Base-by-base conservation (phyloP, 2,888 invertebrate species). In the Nesidiocoris tenuis region DNA sequence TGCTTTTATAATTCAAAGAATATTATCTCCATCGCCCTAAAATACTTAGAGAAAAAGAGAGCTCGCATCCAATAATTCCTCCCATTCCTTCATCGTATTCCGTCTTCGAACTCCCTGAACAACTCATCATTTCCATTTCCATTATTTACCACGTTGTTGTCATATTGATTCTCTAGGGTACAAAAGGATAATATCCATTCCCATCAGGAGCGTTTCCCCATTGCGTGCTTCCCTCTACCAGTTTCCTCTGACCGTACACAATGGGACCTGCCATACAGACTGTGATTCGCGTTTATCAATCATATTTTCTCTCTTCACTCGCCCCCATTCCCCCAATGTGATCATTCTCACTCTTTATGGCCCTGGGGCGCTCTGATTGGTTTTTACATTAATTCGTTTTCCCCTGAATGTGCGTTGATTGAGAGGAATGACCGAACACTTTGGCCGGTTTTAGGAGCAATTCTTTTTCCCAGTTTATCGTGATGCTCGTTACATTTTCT, bases 371-470 rank as follows among this genome's bases (percentile, higher is more conserved):
- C 39, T 39, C 39, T 2, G 67, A 67, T 67, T 67, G 67, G 67
- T 56, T 67, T 67, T 67, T 56, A 67, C 55, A 67, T 67, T 56
- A 54, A 67, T 67, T 67, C n/a, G 65, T 25, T 39, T 39, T 39
- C 39, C 39, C 39, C 39, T 12, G 12, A 39, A 39, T 39, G 39
- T 39, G 39, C 39, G 39, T 7, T n/a, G 39, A 39, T 39, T 39
- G 39, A 39, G 39, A 39, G 39, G 39, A 39, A 39, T 39, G n/a
- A n/a, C n/a, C n/a, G n/a, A n/a, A n/a, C n/a, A n/a, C n/a, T n/a
- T n/a, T n/a, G n/a, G n/a, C n/a, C n/a, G n/a, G n/a, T n/a, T n/a
- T n/a, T n/a, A n/a, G n/a, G n/a, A n/a, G n/a, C n/a, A n/a, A n/a
- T n/a, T n/a, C n/a, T n/a, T n/a, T n/a, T n/a, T n/a, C n/a, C n/a